Evolutionary conservation across 2,113 vertebrate genomes (phyloP).

Genomic region (Clinocottus analis): DNA sequence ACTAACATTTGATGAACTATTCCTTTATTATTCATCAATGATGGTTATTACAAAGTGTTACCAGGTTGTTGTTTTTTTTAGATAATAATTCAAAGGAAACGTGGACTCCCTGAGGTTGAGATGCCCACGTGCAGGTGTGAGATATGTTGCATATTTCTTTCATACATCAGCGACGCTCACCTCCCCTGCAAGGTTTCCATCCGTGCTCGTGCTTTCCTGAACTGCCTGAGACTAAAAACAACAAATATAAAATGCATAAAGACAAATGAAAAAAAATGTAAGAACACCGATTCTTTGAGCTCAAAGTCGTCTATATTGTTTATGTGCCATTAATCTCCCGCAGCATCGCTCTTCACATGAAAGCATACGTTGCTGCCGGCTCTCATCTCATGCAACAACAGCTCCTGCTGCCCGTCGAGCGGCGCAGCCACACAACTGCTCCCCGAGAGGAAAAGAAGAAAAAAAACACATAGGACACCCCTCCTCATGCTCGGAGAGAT

Average conservation of each 20-base stretch:
- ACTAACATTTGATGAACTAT: no score
- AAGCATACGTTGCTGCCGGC: slow-evolving; percentile 74
- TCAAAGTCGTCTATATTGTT: slow-evolving; percentile 75
- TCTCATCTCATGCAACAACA: slow-evolving; percentile 68
- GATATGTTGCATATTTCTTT: background rate
- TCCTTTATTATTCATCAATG: background rate
- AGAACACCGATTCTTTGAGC: slow-evolving; percentile 43
- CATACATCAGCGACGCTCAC: background rate
- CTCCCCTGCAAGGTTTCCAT: background rate
- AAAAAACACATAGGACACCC: slow-evolving; percentile 16
- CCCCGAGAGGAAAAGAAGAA: slow-evolving; percentile 4
- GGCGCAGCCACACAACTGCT: slow-evolving; percentile 40
- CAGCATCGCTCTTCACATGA: slow-evolving; percentile 70
- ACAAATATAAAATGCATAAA: slow-evolving; percentile 37
- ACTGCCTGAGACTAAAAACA: slow-evolving; percentile 21
- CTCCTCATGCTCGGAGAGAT: slow-evolving; percentile 19
- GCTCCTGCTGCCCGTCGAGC: slow-evolving; percentile 56
- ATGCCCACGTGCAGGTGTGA: background rate
- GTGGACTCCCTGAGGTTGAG: background rate
- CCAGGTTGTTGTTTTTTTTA: background rate
- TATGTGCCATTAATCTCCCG: slow-evolving; percentile 79
- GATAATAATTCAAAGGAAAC: background rate
- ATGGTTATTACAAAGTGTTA: background rate
- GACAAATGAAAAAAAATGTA: slow-evolving; percentile 31
- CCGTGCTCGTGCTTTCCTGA: background rate